phyloP scores from a whole-genome alignment of 2,113 vertebrate species.

The Stigmatopora argus region DNA sequence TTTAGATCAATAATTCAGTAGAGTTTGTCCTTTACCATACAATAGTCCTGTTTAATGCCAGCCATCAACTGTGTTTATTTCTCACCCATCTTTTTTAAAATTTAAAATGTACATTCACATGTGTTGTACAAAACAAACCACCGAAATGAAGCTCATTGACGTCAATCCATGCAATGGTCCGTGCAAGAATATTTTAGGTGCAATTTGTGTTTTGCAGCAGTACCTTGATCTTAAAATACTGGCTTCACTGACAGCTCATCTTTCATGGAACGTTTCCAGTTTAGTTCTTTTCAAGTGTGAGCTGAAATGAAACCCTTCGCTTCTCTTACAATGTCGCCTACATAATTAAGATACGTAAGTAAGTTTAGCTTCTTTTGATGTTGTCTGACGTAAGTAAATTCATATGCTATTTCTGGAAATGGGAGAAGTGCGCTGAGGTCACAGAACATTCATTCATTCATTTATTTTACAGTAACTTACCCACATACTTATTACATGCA shows the following conservation, averaged over 20 bases:
- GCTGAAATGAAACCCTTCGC: conserved; percentile 5
- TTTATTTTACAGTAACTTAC: neutral
- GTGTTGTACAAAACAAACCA: conserved; percentile 39
- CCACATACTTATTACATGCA: neutral
- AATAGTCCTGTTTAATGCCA: too few relatives aligned
- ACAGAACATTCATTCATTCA: neutral
- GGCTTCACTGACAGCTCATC: neutral
- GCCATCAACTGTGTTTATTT: neutral
- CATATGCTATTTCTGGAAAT: neutral
- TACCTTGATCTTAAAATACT: conserved; percentile 33
- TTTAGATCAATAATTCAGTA: too few relatives aligned
- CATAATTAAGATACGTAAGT: neutral
- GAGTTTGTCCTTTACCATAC: too few relatives aligned
- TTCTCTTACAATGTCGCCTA: conserved; percentile 6
- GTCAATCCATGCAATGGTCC: conserved; percentile 37
- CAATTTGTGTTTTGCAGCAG: conserved; percentile 25
- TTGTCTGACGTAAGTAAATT: neutral
- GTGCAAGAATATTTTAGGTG: conserved; percentile 25
- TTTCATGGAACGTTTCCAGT: conserved; percentile 15
- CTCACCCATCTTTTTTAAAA: neutral
- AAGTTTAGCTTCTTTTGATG: neutral
- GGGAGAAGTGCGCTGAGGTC: neutral
- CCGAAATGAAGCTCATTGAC: conserved; percentile 36
- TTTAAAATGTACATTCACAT: conserved; percentile 32
- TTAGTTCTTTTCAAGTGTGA: conserved; percentile 4